phyloP scores from a whole-genome alignment of 92 coral and sea anemone genomes.

The Palythoa grandiflora region DNA sequence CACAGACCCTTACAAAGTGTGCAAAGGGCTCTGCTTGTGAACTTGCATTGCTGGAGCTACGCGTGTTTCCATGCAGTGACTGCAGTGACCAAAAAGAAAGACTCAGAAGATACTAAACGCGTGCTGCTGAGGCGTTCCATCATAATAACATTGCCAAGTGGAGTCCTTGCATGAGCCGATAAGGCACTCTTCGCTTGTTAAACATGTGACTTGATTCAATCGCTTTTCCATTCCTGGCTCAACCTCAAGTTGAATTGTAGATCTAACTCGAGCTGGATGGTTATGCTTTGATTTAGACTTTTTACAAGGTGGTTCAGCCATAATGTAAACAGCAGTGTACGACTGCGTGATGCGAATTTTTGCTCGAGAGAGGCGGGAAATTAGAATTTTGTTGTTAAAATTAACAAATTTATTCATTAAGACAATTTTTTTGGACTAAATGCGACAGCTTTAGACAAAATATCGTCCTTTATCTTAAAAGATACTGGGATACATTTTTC shows the following conservation, averaged over 20 bases:
- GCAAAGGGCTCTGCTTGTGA: conserved; percentile 19
- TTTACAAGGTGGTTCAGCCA: conserved; percentile 28
- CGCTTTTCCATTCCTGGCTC: conserved; percentile 43
- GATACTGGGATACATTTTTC: neutral
- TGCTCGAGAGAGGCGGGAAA: too few species aligned
- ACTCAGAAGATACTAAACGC: neutral
- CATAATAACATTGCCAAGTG: conserved; percentile 38
- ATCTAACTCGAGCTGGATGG: conserved; percentile 21
- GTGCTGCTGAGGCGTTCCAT: conserved; percentile 38
- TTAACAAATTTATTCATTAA: too few species aligned
- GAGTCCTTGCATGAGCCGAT: neutral
- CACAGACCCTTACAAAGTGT: conserved; percentile 2
- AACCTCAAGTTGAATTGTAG: neutral
- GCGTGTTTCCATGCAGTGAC: neutral
- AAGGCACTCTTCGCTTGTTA: conserved; percentile 23
- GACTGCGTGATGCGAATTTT: too few species aligned
- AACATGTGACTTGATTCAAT: conserved; percentile 26
- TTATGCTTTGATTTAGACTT: conserved; percentile 17
- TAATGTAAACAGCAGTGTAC: neutral
- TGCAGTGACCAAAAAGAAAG: neutral
- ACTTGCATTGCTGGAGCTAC: neutral
- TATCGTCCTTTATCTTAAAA: neutral
- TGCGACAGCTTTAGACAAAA: neutral
- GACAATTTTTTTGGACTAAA: too few species aligned
- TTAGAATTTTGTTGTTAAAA: too few species aligned